Evolutionary conservation across 2,797 vertebrate genomes (phyloP), one percentile per base, ranked within the genome.

Genomic region (Oophaga sylvatica): DNA sequence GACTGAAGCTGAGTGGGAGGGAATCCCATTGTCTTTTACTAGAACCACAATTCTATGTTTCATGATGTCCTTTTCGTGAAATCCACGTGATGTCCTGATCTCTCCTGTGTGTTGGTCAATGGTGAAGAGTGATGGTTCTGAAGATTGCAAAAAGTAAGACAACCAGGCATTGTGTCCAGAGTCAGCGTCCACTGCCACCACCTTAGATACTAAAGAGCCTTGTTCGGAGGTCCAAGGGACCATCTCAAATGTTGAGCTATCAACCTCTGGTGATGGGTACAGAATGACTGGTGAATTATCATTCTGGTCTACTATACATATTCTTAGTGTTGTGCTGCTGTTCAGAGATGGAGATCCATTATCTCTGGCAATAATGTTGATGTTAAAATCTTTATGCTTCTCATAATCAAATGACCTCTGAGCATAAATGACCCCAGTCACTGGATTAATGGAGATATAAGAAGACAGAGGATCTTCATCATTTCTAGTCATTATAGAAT

Each of bases 321-420:
- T 87, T 22, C 81, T 84, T 26, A 91, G 62, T 20, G 83, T 91
- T n/a, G 78, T 56, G 29, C 86, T 89, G 6, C 91, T 26, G 48
- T 67, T 86, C 26, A 86, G 65, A 62, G 94, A 88, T 0, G 95
- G 94, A 0, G 92, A 94, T 0, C 96, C 94, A 15, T 92, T 90
- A 15, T 96, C 94, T 0, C 90, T 82, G 0, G 94, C 94, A 7
- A 26, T 85, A 6, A 96, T 91, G 0, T 9, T 17, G 77, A 96
- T 91, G 79, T 92, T 88, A 3, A 95, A 93, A 17, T 91, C 9
- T 7, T 79, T 92, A 0, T 93, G 70, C 12, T 93, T 87, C 71
- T 96, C 95, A 0, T 95, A 96, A 88, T 95, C 94, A 80, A 95
- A 90, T 0, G 93, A 91, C 10, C 90, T 87, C 26, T 94, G 89